phyloP scores from a whole-genome alignment of 2,888 invertebrate genomes.

The Pachliopta kotzebuea region DNA sequence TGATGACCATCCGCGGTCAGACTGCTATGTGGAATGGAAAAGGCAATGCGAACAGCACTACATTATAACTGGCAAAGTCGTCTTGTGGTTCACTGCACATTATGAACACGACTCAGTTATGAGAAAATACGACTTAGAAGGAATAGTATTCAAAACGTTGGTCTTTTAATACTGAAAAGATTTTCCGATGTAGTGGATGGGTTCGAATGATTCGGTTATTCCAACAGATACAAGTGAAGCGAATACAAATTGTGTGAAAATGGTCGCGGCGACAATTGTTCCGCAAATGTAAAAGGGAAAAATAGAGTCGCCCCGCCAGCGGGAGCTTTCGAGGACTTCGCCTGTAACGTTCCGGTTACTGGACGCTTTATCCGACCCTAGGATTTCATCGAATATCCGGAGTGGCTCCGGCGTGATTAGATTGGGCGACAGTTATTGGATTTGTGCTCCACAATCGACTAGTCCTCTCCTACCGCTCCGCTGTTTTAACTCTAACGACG shows the following conservation, averaged over 20 bases:
- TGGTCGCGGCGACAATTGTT: not conserved
- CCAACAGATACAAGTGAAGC: not conserved
- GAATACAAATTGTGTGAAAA: not conserved
- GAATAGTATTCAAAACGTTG: too few relatives aligned
- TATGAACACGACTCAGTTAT: too few relatives aligned
- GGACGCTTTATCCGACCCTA: slow-evolving; percentile 43
- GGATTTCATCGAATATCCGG: slow-evolving; percentile 51
- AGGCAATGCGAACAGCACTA: too few relatives aligned
- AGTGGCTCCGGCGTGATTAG: slow-evolving; percentile 57
- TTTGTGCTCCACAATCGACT: slow-evolving; percentile 50
- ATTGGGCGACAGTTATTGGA: slow-evolving; percentile 56
- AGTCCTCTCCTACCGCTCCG: slow-evolving; percentile 14
- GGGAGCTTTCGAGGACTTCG: slow-evolving; percentile 1
- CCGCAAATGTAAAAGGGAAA: not conserved
- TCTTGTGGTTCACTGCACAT: too few relatives aligned
- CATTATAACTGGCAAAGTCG: too few relatives aligned
- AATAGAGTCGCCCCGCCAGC: not conserved
- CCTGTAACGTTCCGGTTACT: slow-evolving; percentile 25
- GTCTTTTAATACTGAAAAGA: too few relatives aligned
- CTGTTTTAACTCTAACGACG: slow-evolving; percentile 4
- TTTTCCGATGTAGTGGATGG: too few relatives aligned
- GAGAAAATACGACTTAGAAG: not conserved
- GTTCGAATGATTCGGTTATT: too few relatives aligned
- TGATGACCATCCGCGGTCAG: too few relatives aligned
- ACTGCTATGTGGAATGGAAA: too few relatives aligned